These are phyloP conservation scores for Protosalanx chinensis DNA, from an alignment of 2,797 vertebrate species.

Conservation along the genomic window DNA sequence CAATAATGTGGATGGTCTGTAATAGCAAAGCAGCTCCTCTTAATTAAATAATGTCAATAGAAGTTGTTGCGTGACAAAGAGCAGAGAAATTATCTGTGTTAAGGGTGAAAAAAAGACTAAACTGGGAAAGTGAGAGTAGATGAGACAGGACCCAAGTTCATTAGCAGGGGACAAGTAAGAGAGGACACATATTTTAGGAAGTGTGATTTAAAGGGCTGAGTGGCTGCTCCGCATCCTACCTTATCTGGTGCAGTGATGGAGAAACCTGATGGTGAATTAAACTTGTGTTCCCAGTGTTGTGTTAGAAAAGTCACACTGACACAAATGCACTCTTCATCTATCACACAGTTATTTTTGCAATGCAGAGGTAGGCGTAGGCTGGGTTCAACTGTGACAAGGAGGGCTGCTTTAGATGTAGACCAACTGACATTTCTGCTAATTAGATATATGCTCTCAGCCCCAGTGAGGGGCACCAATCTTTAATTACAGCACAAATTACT, in stretches of 20 bases:
- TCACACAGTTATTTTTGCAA: neutral
- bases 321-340: no score
- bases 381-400: constrained; percentile 14
- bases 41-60: constrained; percentile 65
- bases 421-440: constrained; percentile 52
- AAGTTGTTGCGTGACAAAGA: constrained; percentile 47
- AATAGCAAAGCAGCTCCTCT: constrained; percentile 53
- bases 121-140: constrained; percentile 12
- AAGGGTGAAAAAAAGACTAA: neutral
- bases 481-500: constrained; percentile 82
- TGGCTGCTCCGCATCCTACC: neutral
- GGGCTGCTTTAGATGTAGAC: constrained; percentile 50
- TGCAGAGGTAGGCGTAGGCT: neutral
- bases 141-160: constrained; percentile 38
- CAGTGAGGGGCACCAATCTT: constrained; percentile 62
- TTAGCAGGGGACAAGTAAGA: constrained; percentile 15
- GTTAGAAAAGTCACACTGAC: no score
- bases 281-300: no score
- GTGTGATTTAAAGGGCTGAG: neutral
- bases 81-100: constrained; percentile 40
- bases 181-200: neutral
- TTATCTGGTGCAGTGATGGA: neutral
- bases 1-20: constrained; percentile 40
- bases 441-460: constrained; percentile 61
- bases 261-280: neutral